Conservation (phyloP, 2,888 invertebrate genomes). For the Tinea trinotella region DNA sequence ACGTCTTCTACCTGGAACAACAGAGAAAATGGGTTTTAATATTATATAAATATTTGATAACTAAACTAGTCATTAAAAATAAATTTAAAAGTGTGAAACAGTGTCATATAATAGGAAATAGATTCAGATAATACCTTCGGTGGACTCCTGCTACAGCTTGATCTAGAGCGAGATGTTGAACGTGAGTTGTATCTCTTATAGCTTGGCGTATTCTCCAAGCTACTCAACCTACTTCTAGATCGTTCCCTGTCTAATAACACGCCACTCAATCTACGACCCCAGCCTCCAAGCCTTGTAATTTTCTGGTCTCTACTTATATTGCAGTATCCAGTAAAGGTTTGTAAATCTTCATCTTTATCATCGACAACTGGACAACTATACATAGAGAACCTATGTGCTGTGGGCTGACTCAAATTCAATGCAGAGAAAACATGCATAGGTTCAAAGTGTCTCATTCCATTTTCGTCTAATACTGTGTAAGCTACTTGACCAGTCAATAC, state of each 20-base stretch:
- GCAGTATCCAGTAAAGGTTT: slow-evolving; percentile 59
- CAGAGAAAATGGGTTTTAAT: slow-evolving; percentile 23
- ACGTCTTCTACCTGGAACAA: slow-evolving; percentile 79
- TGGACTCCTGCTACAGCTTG: slow-evolving; percentile 62
- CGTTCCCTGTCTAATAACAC: slow-evolving; percentile 55
- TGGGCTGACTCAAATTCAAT: slow-evolving; percentile 76
- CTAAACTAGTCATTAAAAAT: too few species aligned
- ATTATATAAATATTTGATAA: neutral
- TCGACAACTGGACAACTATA: slow-evolving; percentile 75
- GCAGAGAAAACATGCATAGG: slow-evolving; percentile 82
- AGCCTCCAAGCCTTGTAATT: slow-evolving; percentile 62
- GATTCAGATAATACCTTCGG: slow-evolving; percentile 47
- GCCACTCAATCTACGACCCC: slow-evolving; percentile 52
- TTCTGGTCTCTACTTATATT: slow-evolving; percentile 62
- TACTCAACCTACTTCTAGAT: slow-evolving; percentile 54
- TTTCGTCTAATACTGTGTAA: slow-evolving; percentile 83
- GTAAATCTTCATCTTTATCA: slow-evolving; percentile 57
- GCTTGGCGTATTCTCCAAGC: slow-evolving; percentile 70
- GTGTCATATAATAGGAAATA: too few species aligned
- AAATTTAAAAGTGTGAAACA: too few species aligned
- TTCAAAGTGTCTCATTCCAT: slow-evolving; percentile 82
- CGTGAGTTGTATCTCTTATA: slow-evolving; percentile 66
- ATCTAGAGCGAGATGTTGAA: slow-evolving; percentile 57
- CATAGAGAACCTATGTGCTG: slow-evolving; percentile 77
- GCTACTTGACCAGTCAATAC: slow-evolving; percentile 82